Percentiles rank a stretch among this genome's conserved stretches.
These are phyloP conservation scores for Lithosia quadra DNA, from an alignment of 2,888 invertebrate species.

Conservation along the genomic window DNA sequence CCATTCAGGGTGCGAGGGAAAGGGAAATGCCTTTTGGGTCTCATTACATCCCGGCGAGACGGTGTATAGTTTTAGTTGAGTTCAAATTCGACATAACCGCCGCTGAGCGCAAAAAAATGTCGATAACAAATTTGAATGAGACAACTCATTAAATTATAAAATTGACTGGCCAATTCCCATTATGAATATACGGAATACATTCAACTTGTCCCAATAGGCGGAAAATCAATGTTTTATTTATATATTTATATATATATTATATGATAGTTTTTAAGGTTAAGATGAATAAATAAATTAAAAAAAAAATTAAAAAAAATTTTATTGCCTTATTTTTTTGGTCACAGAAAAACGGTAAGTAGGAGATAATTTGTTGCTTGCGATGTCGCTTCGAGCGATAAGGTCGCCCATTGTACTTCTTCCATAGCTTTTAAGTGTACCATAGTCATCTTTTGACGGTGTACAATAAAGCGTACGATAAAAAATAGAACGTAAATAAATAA, in stretches of 20 bases:
- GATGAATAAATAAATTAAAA: too few species aligned
- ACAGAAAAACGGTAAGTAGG: not conserved
- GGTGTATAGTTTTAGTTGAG: too few species aligned
- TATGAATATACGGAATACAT: not conserved
- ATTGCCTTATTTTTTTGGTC: not conserved
- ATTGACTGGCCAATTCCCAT: not conserved
- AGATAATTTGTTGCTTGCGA: not conserved
- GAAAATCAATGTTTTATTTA: not conserved
- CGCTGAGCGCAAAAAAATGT: too few species aligned
- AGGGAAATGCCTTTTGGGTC: too few species aligned
- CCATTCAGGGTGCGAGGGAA: too few species aligned
- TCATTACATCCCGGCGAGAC: too few species aligned
- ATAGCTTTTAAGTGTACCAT: not conserved
- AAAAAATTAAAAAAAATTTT: too few species aligned
- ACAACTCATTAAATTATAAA: not conserved
- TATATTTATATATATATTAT: too few species aligned
- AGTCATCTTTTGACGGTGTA: not conserved
- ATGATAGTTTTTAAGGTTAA: too few species aligned
- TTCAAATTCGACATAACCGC: too few species aligned
- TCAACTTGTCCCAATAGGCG: not conserved
- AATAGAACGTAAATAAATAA: not conserved
- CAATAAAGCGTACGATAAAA: not conserved
- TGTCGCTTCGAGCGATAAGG: not conserved
- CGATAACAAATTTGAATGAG: too few species aligned
- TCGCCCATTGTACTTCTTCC: constrained; percentile 1